Conservation (phyloP, 2,797 vertebrate genomes). For the Atherinosoma microstoma region DNA sequence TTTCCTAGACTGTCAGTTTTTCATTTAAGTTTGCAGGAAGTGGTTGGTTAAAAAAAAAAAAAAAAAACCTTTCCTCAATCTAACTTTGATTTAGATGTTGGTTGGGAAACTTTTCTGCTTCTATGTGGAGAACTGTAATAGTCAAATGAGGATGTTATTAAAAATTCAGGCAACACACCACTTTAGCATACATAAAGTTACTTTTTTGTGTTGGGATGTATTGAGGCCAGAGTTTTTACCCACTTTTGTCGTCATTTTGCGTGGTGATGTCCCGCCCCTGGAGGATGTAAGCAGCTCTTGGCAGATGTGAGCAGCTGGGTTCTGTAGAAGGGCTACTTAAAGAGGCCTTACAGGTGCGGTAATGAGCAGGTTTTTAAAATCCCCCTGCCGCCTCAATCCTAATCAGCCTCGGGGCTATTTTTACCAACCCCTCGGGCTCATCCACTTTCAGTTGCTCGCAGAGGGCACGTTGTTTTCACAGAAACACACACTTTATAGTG, state of each 20-base stretch:
- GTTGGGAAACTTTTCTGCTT: slow-evolving; percentile 35
- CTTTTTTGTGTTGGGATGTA: slow-evolving; percentile 63
- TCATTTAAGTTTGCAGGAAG: slow-evolving; percentile 31
- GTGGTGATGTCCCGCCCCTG: slow-evolving; percentile 72
- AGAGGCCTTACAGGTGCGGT: slow-evolving; percentile 83
- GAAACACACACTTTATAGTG: slow-evolving; percentile 51
- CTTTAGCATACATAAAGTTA: slow-evolving; percentile 57
- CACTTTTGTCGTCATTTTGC: slow-evolving; percentile 53
- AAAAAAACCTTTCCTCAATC: slow-evolving; percentile 7
- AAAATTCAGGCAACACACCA: slow-evolving; percentile 49
- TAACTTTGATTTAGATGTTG: slow-evolving; percentile 47
- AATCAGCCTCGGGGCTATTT: slow-evolving; percentile 85
- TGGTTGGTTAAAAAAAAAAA: slow-evolving; percentile 34
- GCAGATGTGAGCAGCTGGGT: slow-evolving; percentile 82
- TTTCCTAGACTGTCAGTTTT: slow-evolving; percentile 37
- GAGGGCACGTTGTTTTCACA: slow-evolving; percentile 70
- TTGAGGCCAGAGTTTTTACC: slow-evolving; percentile 74
- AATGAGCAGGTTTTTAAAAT: slow-evolving; percentile 84
- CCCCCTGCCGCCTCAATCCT: slow-evolving; percentile 75
- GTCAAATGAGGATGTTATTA: slow-evolving; percentile 56
- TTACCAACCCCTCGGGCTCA: slow-evolving; percentile 80
- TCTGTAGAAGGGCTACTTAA: slow-evolving; percentile 77
- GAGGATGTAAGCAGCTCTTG: slow-evolving; percentile 72
- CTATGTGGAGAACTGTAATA: slow-evolving; percentile 30
- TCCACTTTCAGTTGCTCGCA: slow-evolving; percentile 75